Evolutionary conservation across 2,888 invertebrate species (phyloP), one percentile per base, ranked within the genome.

Genomic region (Conops quadrifasciatus): DNA sequence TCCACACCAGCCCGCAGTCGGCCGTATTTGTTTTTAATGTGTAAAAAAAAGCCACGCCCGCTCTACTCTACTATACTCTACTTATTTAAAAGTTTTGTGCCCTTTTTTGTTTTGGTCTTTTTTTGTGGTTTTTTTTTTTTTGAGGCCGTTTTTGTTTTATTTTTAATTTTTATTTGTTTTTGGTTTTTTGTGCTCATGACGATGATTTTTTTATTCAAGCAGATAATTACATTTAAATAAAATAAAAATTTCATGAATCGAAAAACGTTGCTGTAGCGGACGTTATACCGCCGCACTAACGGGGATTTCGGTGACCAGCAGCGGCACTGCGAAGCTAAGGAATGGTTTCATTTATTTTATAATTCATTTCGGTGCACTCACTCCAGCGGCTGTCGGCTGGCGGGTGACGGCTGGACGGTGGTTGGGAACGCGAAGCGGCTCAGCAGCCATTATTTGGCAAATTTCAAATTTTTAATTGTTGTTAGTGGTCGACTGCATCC

Each of bases 141-240:
- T 30, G 53, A n/a, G 19, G 19, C 21, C 13, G 11, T 11, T 53
- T 9, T 53, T 53, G 53, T 4, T 53, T 53, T 53, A 21, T 19
- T 53, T 53, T 21, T 71, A 21, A 4, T 67, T 70, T 24, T 13
- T 67, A 67, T 67, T 70, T 49, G 66, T 71, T 67, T 68, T 56
- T 71, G 51, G 59, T 60, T 75, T 72, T 75, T 70, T 73, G 72
- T 74, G 77, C 78, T 80, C 78, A 76, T 80, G 80, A 78, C 78
- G 81, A 80, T 79, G 82, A 81, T 82, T 83, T 78, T 78, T 80
- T 78, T 84, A 80, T 80, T 81, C 81, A 80, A 81, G 80, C 82
- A 84, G 84, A 84, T 84, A 84, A 84, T 84, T 84, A 84, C 84
- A 84, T 84, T 84, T 84, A 84, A 84, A 84, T 84, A 84, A 84